phyloP scores from a whole-genome alignment of 1,140 invertebrate genomes.

The Bombus polaris region DNA sequence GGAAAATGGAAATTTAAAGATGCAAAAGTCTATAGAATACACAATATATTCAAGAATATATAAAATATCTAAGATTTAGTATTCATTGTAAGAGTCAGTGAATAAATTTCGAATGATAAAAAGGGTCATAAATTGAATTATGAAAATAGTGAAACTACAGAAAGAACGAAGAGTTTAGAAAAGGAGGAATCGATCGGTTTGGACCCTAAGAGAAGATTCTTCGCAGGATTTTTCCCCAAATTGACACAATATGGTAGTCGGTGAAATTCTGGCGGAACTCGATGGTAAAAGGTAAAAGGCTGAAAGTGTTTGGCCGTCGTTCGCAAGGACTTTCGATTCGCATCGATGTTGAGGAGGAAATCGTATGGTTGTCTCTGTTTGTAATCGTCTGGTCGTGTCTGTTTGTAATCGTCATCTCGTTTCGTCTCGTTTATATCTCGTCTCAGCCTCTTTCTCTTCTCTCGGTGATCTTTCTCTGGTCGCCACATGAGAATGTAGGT shows the following conservation, averaged over 20 bases:
- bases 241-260: background rate
- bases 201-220: too few species aligned
- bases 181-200: too few species aligned
- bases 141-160: too few species aligned
- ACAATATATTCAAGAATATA: too few species aligned
- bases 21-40: too few species aligned
- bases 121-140: too few species aligned
- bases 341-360: conserved; percentile 58
- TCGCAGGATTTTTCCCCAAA: background rate
- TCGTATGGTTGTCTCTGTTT: conserved; percentile 54
- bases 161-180: too few species aligned
- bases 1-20: too few species aligned
- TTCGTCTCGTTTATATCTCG: conserved; percentile 60
- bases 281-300: conserved; percentile 54
- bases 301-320: conserved; percentile 61
- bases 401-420: conserved; percentile 68
- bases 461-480: conserved; percentile 38
- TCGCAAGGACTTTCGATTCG: conserved; percentile 62
- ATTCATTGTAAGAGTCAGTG: too few species aligned
- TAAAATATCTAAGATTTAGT: too few species aligned
- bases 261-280: conserved; percentile 57
- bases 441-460: conserved; percentile 51
- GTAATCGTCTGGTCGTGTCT: conserved; percentile 59
- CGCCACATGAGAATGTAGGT: conserved; percentile 75
- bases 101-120: too few species aligned